Evolutionary conservation across 1,140 invertebrate species (phyloP), one percentile per base, ranked within the genome.

Genomic region (Zaprionus ghesquierei): DNA sequence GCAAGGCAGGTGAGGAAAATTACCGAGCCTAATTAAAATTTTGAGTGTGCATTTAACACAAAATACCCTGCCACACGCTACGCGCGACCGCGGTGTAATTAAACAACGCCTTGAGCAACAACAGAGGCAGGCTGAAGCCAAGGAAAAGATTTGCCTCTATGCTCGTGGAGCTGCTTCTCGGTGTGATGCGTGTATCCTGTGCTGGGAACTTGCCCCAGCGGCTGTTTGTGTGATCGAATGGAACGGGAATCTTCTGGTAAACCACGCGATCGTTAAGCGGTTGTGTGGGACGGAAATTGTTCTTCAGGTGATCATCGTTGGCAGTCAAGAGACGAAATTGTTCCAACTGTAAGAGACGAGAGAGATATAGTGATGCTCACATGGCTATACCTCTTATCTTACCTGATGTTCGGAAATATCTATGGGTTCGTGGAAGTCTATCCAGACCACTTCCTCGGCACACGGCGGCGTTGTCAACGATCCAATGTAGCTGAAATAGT

Each of bases 401-500:
- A 97, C 97, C 95, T 98, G 97, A 50, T 94, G 91, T 66, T 95
- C 94, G 0, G 96, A 96, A 58, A 98, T 93, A 35, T 93, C 92
- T 12, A 96, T 94, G 0, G 95, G 95, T 61, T 96, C 93, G 69
- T 95, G 95, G 77, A 97, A 97, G 79, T 98, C 95, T 15, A 98
- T 95, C 98, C 98, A 99, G 2, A 95, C 96, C 2, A 98, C 97
- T 6, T 96, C 94, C 93, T 98, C 97, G 10, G 94, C 94, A 81
- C 98, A 98, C 0, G 97, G 97, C 2, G 98, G 98, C 4, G 97
- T 98, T 0, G 98, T 98, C 33, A 98, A 92, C 3, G 97, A 98
- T 0, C 98, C 98, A 38, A 94, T 93, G 92, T 99, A 99, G 0
- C 95, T 96, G 80, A 95, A 96, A 92, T 96, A 97, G 53, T 94